A percentile compares a stretch with the other conserved stretches of the same genome.
These are phyloP conservation scores for Ridgeia piscesae DNA, from an alignment of 1,140 invertebrate genomes.

Conservation along the genomic window DNA sequence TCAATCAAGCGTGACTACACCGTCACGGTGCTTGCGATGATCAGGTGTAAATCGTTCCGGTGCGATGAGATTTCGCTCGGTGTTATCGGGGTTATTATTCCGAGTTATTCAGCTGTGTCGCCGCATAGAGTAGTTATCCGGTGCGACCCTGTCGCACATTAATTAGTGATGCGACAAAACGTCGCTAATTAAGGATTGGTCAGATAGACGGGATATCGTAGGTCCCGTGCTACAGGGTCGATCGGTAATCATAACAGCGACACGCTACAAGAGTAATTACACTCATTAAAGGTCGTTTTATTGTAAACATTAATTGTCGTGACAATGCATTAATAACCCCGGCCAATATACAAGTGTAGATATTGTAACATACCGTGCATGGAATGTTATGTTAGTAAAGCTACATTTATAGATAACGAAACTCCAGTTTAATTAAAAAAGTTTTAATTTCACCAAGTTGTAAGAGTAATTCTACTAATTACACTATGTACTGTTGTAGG, in stretches of 20 bases:
- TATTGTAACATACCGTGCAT: not conserved
- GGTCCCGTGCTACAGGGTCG: not conserved
- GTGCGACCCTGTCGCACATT: not conserved
- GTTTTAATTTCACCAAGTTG: no score
- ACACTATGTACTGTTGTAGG: no score
- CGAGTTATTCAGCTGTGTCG: not conserved
- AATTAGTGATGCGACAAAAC: not conserved
- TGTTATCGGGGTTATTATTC: not conserved
- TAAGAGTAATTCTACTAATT: no score
- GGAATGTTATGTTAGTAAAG: no score
- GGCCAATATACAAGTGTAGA: not conserved
- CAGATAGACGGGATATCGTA: not conserved
- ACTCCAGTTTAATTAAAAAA: no score
- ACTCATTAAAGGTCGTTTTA: not conserved
- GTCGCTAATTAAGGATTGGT: not conserved
- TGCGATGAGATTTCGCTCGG: not conserved
- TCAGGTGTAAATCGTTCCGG: not conserved
- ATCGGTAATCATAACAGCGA: not conserved
- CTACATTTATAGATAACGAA: no score
- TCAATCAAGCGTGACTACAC: not conserved
- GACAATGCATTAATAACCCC: not conserved
- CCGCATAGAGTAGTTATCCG: not conserved
- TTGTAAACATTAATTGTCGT: not conserved
- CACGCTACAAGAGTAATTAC: not conserved
- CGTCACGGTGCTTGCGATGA: not conserved